phyloP scores from a whole-genome alignment of 1,140 invertebrate species.

The Listronotus bonariensis region DNA sequence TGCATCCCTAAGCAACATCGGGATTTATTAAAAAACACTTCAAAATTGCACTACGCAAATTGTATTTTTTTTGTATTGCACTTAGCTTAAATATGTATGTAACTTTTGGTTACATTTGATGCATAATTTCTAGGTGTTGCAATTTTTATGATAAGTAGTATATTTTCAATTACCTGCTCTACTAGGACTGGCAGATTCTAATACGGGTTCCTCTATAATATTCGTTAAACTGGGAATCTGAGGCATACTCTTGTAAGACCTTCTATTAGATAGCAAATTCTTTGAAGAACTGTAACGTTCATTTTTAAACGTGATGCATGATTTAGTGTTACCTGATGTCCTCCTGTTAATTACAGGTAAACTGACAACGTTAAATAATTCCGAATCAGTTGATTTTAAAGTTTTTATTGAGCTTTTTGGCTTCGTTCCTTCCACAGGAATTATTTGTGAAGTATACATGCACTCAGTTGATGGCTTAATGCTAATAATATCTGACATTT shows the following conservation, averaged over 20 bases:
- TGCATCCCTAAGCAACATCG: too few species aligned
- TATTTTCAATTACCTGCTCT: slow-evolving; percentile 19
- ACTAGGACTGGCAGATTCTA: slow-evolving; percentile 7
- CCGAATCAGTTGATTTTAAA: slow-evolving; percentile 30
- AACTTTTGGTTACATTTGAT: too few species aligned
- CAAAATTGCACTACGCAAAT: too few species aligned
- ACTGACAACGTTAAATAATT: slow-evolving; percentile 33
- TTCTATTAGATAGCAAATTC: not conserved
- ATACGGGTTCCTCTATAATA: slow-evolving; percentile 23
- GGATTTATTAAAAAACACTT: too few species aligned
- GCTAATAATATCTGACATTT: slow-evolving; percentile 35
- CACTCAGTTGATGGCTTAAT: slow-evolving; percentile 37
- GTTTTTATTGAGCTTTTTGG: slow-evolving; percentile 22
- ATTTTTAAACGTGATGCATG: slow-evolving; percentile 32
- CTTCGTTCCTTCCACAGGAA: slow-evolving; percentile 24
- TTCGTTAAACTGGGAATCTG: slow-evolving; percentile 33
- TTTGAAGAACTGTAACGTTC: not conserved
- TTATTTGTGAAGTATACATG: slow-evolving; percentile 31
- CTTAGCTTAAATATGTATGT: not conserved
- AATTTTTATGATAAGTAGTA: too few species aligned
- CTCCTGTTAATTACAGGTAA: slow-evolving; percentile 18
- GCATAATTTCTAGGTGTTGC: too few species aligned
- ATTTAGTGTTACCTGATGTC: slow-evolving; percentile 13
- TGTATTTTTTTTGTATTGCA: too few species aligned
- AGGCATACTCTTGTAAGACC: slow-evolving; percentile 31